Evolutionary conservation across 35 echinoderm and acorn worm species (phyloP), one percentile per base, ranked within the genome.

Genomic region (Amphiura filiformis): DNA sequence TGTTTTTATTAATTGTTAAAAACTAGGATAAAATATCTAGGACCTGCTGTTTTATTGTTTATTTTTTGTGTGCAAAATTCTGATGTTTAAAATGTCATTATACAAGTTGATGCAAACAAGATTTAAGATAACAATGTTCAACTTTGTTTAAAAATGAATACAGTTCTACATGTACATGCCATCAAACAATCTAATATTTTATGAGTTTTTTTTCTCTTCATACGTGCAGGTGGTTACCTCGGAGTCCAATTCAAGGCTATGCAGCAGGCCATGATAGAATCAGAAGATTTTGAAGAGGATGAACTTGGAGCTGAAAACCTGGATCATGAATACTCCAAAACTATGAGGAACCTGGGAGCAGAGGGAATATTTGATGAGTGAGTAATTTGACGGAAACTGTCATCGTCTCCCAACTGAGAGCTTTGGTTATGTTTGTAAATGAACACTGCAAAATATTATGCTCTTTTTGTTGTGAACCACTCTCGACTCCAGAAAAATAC

Each of bases 141-240:
- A n/a, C n/a, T n/a, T n/a, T n/a, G n/a, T n/a, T n/a, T n/a, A n/a
- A n/a, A n/a, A n/a, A n/a, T n/a, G n/a, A n/a, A n/a, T n/a, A n/a
- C n/a, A n/a, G n/a, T n/a, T n/a, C n/a, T n/a, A n/a, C n/a, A n/a
- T n/a, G n/a, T n/a, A n/a, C n/a, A n/a, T n/a, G n/a, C n/a, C n/a
- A n/a, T n/a, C n/a, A n/a, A n/a, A n/a, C n/a, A n/a, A n/a, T n/a
- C n/a, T n/a, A n/a, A n/a, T n/a, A n/a, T n/a, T n/a, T n/a, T n/a
- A n/a, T n/a, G n/a, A n/a, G n/a, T n/a, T n/a, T n/a, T n/a, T n/a
- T n/a, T n/a, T n/a, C n/a, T n/a, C n/a, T n/a, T n/a, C n/a, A n/a
- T n/a, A n/a, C n/a, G n/a, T n/a, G n/a, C 56, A 99, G 96, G 96
- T 79, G 92, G 96, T 34, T 99, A 92, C 57, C 90, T 99, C 33